Percentiles rank a stretch among this genome's conserved stretches.
Conservation (phyloP, 2,797 vertebrate species). For the Menidia menidia region DNA sequence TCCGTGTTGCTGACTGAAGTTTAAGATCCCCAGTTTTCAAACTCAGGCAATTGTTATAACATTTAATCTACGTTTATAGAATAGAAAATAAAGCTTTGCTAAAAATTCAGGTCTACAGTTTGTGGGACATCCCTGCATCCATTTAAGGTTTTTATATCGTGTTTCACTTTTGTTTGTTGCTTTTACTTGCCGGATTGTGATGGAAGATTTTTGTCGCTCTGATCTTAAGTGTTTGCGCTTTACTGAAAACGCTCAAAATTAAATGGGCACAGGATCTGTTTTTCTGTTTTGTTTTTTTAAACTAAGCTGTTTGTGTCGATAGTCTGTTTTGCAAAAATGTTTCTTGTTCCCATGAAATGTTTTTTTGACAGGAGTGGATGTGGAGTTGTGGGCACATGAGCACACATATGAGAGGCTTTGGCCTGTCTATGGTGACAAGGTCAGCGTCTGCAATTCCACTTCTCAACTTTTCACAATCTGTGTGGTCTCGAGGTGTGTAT, state of each 20-base stretch:
- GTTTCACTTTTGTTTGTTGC: constrained; percentile 63
- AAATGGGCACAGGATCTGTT: constrained; percentile 34
- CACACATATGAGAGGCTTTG: constrained; percentile 91
- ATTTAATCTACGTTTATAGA: background rate
- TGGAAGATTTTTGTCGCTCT: constrained; percentile 36
- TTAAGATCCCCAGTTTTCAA: constrained; percentile 44
- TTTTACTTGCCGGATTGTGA: constrained; percentile 35
- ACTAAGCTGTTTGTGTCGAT: constrained; percentile 8
- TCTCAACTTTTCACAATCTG: constrained; percentile 6
- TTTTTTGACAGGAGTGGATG: constrained; percentile 86
- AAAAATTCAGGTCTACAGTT: constrained; percentile 50
- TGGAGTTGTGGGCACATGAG: constrained; percentile 92
- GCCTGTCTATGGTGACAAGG: constrained; percentile 89
- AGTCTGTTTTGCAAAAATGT: constrained; percentile 1
- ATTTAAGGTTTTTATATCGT: constrained; percentile 37
- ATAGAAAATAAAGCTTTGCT: constrained; percentile 49
- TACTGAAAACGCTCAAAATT: constrained; percentile 28
- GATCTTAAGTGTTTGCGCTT: constrained; percentile 33
- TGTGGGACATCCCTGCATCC: constrained; percentile 47
- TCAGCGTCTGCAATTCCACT: constrained; percentile 56
- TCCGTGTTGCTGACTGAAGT: constrained; percentile 50
- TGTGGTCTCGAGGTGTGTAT: constrained; percentile 13
- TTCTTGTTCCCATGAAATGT: constrained; percentile 17
- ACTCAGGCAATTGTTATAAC: background rate
- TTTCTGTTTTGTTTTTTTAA: constrained; percentile 3